Conservation (phyloP, 2,888 invertebrate genomes). For the Cyrtodaria siliqua region DNA sequence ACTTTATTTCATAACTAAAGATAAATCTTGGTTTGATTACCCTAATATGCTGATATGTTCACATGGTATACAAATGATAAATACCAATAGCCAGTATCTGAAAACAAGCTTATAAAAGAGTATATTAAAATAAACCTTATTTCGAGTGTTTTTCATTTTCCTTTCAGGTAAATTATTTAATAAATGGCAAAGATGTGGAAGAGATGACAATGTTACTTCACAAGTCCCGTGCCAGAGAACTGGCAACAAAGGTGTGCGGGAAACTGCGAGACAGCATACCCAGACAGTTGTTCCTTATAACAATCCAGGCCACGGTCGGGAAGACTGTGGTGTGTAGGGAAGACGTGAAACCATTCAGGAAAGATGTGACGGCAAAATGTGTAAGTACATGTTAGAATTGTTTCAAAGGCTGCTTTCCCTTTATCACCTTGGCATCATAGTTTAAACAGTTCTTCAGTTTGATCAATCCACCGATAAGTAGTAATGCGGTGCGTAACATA, state of each 20-base stretch:
- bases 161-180: constrained; percentile 90
- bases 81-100: too few species aligned
- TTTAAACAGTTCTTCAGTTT: too few species aligned
- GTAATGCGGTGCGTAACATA: too few species aligned
- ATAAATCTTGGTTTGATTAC: too few species aligned
- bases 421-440: too few species aligned
- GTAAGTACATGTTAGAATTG: too few species aligned
- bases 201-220: constrained; percentile 95
- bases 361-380: constrained; percentile 97
- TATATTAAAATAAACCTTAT: too few species aligned
- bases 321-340: constrained; percentile 94
- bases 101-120: too few species aligned
- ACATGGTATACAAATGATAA: not conserved
- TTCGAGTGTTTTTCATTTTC: too few species aligned
- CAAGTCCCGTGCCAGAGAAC: constrained; percentile 87
- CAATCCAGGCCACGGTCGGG: constrained; percentile 94
- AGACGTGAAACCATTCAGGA: constrained; percentile 94
- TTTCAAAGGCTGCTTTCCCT: too few species aligned
- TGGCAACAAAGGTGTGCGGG: constrained; percentile 88
- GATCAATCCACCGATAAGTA: too few species aligned
- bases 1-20: too few species aligned
- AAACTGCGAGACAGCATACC: constrained; percentile 95
- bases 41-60: not conserved
- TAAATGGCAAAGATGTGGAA: constrained; percentile 94
- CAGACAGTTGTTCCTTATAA: constrained; percentile 93